phyloP scores from a whole-genome alignment of 2,113 vertebrate genomes.

The Ctenomys sociabilis region DNA sequence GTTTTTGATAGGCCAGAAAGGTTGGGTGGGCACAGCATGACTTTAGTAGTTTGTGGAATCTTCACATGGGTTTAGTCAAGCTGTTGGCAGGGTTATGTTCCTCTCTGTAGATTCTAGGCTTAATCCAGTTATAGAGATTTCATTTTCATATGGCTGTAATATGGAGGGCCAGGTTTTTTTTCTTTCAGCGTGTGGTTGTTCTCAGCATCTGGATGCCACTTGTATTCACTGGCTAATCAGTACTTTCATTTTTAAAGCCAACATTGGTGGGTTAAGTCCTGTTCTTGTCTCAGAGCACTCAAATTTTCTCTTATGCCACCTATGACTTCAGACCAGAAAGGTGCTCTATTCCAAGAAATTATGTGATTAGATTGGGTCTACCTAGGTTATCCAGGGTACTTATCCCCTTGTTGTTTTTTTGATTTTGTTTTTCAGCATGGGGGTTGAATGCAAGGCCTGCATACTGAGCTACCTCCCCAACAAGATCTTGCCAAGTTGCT shows the following conservation, averaged over 20 bases:
- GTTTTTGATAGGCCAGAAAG: background rate
- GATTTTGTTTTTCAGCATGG: background rate
- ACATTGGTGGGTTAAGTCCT: background rate
- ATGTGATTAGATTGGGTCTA: background rate
- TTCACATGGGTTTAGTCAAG: background rate
- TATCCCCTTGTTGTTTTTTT: too few relatives aligned
- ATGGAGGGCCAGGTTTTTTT: background rate
- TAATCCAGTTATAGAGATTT: background rate
- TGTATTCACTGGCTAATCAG: background rate
- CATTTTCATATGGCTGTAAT: background rate
- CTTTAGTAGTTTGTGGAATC: background rate
- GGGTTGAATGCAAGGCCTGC: background rate
- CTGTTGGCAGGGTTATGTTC: background rate
- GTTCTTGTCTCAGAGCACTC: background rate
- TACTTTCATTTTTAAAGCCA: background rate
- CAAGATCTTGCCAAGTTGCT: background rate
- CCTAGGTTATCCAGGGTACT: background rate
- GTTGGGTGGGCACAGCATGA: background rate
- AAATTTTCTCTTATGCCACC: background rate
- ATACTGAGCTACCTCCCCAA: background rate
- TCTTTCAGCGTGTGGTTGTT: background rate
- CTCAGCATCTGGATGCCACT: background rate
- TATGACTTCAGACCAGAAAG: background rate
- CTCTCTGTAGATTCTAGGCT: background rate
- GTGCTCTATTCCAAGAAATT: background rate